Percentiles rank a stretch among this genome's conserved stretches.
Evolutionary conservation across 2,888 invertebrate species (phyloP).

Genomic region (Eupeodes luniger): DNA sequence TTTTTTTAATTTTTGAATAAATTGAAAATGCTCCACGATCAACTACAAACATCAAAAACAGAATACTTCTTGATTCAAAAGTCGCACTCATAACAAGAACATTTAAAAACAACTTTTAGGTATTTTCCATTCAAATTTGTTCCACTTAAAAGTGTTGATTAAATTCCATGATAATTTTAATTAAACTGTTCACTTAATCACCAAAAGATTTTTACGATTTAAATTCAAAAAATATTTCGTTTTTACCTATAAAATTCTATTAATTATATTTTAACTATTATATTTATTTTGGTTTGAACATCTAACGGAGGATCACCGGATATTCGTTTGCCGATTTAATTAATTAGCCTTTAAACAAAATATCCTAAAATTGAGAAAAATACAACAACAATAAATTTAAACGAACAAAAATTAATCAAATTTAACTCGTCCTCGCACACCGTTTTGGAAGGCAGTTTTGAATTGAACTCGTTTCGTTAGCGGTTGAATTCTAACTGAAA

Average conservation of each 20-base stretch:
- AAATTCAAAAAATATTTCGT: background rate
- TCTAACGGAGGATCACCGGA: conserved; percentile 43
- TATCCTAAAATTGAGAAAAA: conserved; percentile 37
- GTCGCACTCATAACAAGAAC: background rate
- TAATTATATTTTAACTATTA: background rate
- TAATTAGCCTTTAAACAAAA: background rate
- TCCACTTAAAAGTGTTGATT: conserved; percentile 1
- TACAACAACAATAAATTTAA: conserved; percentile 18
- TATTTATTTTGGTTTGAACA: background rate
- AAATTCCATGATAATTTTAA: conserved; percentile 2
- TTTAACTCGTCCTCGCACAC: conserved; percentile 77
- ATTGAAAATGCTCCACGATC: conserved; percentile 26
- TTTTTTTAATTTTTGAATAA: background rate
- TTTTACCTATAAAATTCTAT: conserved; percentile 7
- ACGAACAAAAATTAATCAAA: conserved; percentile 29
- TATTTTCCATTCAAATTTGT: background rate
- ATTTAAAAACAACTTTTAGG: background rate
- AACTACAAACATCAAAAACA: background rate
- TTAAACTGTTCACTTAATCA: conserved; percentile 61
- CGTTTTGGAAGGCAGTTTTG: conserved; percentile 78
- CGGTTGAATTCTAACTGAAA: conserved; percentile 83
- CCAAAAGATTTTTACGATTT: conserved; percentile 15
- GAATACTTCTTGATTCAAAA: background rate
- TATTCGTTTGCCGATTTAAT: background rate
- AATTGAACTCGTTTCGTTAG: conserved; percentile 80